These are phyloP conservation scores for Mactromeris polynyma DNA, from an alignment of 2,888 invertebrate genomes.

Conservation along the genomic window DNA sequence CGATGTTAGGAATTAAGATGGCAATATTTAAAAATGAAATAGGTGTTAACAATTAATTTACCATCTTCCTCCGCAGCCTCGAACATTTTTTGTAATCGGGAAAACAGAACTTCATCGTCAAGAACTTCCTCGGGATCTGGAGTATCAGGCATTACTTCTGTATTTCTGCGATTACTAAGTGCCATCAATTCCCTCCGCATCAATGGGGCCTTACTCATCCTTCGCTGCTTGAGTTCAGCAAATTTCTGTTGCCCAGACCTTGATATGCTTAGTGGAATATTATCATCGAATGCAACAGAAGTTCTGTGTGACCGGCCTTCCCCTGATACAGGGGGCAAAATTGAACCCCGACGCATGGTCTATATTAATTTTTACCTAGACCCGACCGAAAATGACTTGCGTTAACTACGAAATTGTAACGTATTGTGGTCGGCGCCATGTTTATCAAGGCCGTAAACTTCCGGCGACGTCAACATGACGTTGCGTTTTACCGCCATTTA, in stretches of 20 bases:
- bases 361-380: neutral
- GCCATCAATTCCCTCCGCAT: conserved; percentile 9
- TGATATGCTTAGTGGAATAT: neutral
- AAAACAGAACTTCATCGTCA: conserved; percentile 62
- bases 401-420: neutral
- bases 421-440: conserved; percentile 13
- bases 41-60: no score
- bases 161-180: neutral
- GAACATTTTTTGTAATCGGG: conserved; percentile 76
- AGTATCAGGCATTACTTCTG: conserved; percentile 24
- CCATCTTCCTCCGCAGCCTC: conserved; percentile 78
- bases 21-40: no score
- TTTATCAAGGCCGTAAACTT: conserved; percentile 9
- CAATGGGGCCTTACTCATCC: neutral
- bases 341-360: conserved; percentile 4
- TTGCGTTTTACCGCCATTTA: conserved; percentile 26
- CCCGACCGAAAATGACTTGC: neutral
- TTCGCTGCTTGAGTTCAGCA: neutral
- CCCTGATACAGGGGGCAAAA: neutral
- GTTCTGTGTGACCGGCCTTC: neutral
- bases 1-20: no score
- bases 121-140: conserved; percentile 54
- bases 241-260: neutral
- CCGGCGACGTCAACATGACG: conserved; percentile 30
- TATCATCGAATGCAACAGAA: conserved; percentile 9